These are phyloP conservation scores for Coracopsis vasa DNA, from an alignment of 2,113 vertebrate genomes.

Conservation along the genomic window DNA sequence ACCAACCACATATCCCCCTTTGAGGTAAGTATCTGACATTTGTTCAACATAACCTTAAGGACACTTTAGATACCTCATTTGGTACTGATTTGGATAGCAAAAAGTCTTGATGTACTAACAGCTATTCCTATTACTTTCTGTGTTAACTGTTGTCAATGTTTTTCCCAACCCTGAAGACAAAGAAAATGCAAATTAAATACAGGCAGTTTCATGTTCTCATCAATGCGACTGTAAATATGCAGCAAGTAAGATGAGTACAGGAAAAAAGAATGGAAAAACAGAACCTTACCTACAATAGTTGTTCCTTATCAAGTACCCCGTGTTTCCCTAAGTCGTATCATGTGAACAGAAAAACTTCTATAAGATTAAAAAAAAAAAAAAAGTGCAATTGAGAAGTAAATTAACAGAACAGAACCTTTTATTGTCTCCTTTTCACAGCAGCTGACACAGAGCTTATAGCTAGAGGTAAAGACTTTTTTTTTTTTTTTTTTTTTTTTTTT, in stretches of 20 bases:
- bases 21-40: background rate
- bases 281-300: slow-evolving; percentile 33
- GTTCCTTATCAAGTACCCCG: slow-evolving; percentile 44
- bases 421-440: slow-evolving; percentile 45
- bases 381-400: slow-evolving; percentile 46
- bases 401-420: slow-evolving; percentile 44
- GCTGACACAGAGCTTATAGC: slow-evolving; percentile 5
- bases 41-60: background rate
- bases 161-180: slow-evolving; percentile 62
- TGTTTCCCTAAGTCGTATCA: slow-evolving; percentile 59
- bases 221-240: slow-evolving; percentile 58
- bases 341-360: slow-evolving; percentile 67
- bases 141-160: slow-evolving; percentile 48
- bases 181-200: slow-evolving; percentile 75
- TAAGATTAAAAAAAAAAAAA: slow-evolving; percentile 30
- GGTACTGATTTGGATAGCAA: background rate
- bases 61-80: background rate
- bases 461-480: background rate
- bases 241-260: slow-evolving; percentile 45
- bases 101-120: slow-evolving; percentile 3
- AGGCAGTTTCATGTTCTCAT: slow-evolving; percentile 63
- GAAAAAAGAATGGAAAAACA: slow-evolving; percentile 21
- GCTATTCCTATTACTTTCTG: slow-evolving; percentile 15
- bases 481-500: background rate
- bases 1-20: background rate